Evolutionary conservation across 2,113 vertebrate genomes (phyloP).

Genomic region (Lanius ludovicianus): DNA sequence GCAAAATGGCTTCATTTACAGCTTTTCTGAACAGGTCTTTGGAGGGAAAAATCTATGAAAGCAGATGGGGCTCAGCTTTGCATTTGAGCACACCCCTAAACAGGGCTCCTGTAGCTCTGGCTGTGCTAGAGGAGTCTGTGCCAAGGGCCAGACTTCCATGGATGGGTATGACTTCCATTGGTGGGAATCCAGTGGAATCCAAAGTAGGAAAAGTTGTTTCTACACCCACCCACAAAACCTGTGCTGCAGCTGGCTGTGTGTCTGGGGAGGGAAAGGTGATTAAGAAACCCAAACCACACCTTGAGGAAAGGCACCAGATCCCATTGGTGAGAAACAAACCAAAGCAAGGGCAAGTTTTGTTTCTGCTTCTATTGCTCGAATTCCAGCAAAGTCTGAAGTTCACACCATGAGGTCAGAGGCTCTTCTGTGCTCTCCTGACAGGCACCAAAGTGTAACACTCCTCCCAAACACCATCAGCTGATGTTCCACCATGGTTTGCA

Average conservation of each 20-base stretch:
- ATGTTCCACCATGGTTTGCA: neutral
- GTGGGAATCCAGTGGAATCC: neutral
- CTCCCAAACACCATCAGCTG: neutral
- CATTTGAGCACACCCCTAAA: neutral
- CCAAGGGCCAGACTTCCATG: neutral
- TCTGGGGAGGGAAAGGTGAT: neutral
- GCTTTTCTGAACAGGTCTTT: neutral
- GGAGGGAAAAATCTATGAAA: neutral
- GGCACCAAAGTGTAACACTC: neutral
- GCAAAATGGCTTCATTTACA: neutral
- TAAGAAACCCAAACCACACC: neutral
- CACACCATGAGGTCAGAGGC: neutral
- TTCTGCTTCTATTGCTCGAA: fast-evolving
- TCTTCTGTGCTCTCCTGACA: neutral
- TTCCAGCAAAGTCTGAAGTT: neutral
- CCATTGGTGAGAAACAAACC: neutral
- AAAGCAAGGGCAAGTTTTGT: neutral
- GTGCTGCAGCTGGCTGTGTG: fast-evolving
- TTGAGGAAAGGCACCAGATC: neutral
- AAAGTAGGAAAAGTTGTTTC: neutral
- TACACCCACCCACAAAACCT: neutral
- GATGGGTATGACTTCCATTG: fast-evolving
- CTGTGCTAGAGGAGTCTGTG: neutral
- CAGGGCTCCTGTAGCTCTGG: neutral
- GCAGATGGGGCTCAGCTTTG: neutral